phyloP scores from a whole-genome alignment of 2,797 vertebrate species.

The Pampus argenteus region DNA sequence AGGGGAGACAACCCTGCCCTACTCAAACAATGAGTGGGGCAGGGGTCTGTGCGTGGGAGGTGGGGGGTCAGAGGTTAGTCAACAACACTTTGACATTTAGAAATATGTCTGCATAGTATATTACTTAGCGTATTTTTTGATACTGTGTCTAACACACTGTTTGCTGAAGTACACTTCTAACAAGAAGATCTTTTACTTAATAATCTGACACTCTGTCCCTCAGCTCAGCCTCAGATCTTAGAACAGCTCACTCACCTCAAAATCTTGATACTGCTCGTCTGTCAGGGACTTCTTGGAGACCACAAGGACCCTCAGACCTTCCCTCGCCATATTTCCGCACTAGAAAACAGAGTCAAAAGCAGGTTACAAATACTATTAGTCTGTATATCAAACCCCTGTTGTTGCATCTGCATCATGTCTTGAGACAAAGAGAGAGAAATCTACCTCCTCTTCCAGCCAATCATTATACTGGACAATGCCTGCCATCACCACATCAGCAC shows the following conservation, averaged over 20 bases:
- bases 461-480: constrained; percentile 98
- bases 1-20: constrained; percentile 71
- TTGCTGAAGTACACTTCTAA: no score
- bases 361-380: neutral
- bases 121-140: constrained; percentile 35
- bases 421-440: neutral
- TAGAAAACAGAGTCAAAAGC: constrained; percentile 68
- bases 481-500: constrained; percentile 96
- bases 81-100: constrained; percentile 75
- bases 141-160: neutral
- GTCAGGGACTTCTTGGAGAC: constrained; percentile 98
- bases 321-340: constrained; percentile 99
- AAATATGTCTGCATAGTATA: constrained; percentile 51
- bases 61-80: constrained; percentile 56
- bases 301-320: constrained; percentile 95
- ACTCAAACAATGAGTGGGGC: constrained; percentile 71
- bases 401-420: constrained; percentile 2
- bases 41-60: constrained; percentile 42
- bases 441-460: constrained; percentile 98
- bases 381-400: constrained; percentile 1
- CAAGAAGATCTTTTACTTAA: no score
- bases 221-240: constrained; percentile 3
- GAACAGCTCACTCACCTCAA: constrained; percentile 86
- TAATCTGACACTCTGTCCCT: neutral
- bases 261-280: constrained; percentile 98